These are phyloP conservation scores for Lates japonicus DNA, from an alignment of 2,797 vertebrate species.

Conservation along the genomic window DNA sequence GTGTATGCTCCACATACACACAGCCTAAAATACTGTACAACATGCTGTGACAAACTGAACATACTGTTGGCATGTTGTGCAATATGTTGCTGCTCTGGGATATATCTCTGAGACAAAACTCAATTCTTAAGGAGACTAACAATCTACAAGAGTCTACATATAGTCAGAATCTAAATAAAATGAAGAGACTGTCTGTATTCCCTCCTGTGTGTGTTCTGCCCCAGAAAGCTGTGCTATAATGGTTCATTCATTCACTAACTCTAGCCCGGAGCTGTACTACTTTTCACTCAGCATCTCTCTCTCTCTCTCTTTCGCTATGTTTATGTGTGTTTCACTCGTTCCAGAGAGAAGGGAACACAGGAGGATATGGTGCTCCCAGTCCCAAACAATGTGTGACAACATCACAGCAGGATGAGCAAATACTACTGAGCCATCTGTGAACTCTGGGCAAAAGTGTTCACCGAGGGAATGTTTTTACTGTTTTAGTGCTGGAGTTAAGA, in stretches of 20 bases:
- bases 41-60: neutral
- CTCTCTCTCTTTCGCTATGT: conserved; percentile 15
- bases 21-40: neutral
- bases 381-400: conserved; percentile 57
- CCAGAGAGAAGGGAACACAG: conserved; percentile 34
- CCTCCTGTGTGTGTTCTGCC: conserved; percentile 44
- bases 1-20: conserved; percentile 8
- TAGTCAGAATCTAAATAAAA: conserved; percentile 11
- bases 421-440: conserved; percentile 69
- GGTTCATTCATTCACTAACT: conserved; percentile 69
- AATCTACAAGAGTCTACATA: neutral
- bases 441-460: conserved; percentile 50
- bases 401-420: conserved; percentile 70
- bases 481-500: conserved; percentile 32
- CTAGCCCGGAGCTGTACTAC: conserved; percentile 60
- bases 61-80: neutral
- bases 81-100: conserved; percentile 1
- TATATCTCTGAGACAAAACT: neutral
- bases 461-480: conserved; percentile 39
- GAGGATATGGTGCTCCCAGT: conserved; percentile 56
- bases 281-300: conserved; percentile 53
- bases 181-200: conserved; percentile 8
- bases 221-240: conserved; percentile 65
- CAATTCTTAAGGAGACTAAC: neutral
- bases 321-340: conserved; percentile 20